Base-by-base conservation (phyloP, 2,888 invertebrate species). In the Pomacea canaliculata region DNA sequence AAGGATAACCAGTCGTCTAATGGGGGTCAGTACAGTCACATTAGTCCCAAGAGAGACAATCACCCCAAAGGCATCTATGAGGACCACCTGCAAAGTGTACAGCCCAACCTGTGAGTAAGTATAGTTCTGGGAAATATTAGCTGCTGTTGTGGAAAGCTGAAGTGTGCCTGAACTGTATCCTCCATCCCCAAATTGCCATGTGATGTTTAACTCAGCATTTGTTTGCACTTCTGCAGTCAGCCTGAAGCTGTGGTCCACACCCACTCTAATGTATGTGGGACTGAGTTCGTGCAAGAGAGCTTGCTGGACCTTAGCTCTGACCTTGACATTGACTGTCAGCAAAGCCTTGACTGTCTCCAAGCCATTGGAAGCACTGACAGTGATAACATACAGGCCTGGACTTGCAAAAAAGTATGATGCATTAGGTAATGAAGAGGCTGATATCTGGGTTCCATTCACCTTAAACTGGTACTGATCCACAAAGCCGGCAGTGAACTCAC, bases 161-260 rank as follows among this genome's bases (percentile, higher is more conserved):
- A 23, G 70, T 0, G 27, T 37, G 19, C 65, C 71, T 8, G 51
- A 62, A 3, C 48, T 2, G 8, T 56, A 37, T 12, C 18, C 46
- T 13, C 76, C 77, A 72, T 84, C 81, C 18, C 80, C 82, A 73
- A 82, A 84, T 59, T 79, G 48, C 81, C 82, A 85, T 27, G 77
- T 76, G 56, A 79, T 76, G 0, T 27, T 63, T 62, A 78, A 46
- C 51, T 78, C 76, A 0, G 78, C 72, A 27, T 69, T 37, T 19
- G 78, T 69, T 18, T 72, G 62, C n/a, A 80, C 80, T 60, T 79
- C 73, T 68, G 77, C 79, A 37, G 62, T 79, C 59, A 83, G 27
- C n/a, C 46, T 66, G 8, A 84, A 49, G 13, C 18, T 73, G 16
- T 80, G 27, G 12, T 73, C 66, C 1, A 76, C 49, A 60, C 73